These are phyloP conservation scores for Crotalus helleri DNA, from an alignment of 2,113 vertebrate genomes.

Conservation along the genomic window DNA sequence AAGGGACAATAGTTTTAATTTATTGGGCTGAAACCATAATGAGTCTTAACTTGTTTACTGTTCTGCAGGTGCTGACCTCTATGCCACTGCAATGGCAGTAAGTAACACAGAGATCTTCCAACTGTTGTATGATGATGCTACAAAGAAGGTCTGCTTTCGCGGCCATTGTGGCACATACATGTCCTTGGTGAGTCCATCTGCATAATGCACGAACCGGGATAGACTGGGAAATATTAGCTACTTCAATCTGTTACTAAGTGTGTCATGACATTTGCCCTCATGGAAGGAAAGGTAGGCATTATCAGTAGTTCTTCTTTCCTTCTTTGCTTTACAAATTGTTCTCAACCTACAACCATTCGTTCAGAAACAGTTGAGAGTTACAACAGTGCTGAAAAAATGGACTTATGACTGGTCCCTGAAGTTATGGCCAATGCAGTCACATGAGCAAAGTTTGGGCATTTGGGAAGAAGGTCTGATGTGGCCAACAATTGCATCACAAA, in stretches of 20 bases:
- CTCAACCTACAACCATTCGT: neutral
- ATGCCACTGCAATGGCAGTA: slow-evolving; percentile 20
- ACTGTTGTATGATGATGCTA: slow-evolving; percentile 21
- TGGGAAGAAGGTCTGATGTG: neutral
- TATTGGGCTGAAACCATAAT: neutral
- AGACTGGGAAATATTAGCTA: neutral
- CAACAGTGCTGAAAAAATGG: neutral
- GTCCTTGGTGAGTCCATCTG: slow-evolving; percentile 15
- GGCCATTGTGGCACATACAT: slow-evolving; percentile 30
- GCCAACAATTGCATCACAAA: neutral
- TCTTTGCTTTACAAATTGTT: neutral
- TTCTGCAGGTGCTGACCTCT: slow-evolving; percentile 30
- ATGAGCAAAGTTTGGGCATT: neutral
- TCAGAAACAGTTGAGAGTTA: neutral
- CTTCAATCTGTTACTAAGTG: neutral
- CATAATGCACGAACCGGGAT: no score
- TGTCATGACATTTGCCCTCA: neutral
- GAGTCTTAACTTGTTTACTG: neutral
- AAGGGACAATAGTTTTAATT: neutral
- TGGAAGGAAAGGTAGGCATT: neutral
- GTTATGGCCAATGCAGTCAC: neutral
- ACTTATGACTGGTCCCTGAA: neutral
- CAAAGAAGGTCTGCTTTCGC: slow-evolving; percentile 37
- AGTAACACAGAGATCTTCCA: slow-evolving; percentile 39
- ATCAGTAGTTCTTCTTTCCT: neutral